Evolutionary conservation across 2,797 vertebrate genomes (phyloP).

Genomic region (Characodon lateralis): DNA sequence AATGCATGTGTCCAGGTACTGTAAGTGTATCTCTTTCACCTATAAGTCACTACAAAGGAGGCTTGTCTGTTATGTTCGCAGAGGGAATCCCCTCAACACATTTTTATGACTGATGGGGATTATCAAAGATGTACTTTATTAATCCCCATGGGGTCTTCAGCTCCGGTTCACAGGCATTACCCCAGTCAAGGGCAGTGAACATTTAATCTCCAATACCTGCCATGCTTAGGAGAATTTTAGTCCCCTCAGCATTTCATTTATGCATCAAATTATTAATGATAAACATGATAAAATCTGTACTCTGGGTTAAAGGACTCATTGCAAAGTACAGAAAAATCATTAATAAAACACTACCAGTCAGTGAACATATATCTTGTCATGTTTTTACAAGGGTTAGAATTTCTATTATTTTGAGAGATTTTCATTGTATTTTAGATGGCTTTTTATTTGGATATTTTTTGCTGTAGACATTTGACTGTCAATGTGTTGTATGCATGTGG

Average conservation of each 20-base stretch:
- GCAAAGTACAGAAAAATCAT: not conserved
- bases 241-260: conserved; percentile 12
- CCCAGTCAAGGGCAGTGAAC: conserved; percentile 26
- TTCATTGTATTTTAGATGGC: not conserved
- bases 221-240: not conserved
- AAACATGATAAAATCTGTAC: not conserved
- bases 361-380: not conserved
- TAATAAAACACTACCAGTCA: not conserved
- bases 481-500: not conserved
- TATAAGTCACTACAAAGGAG: conserved; percentile 5
- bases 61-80: conserved; percentile 22
- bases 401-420: not conserved
- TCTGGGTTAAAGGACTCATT: conserved; percentile 6
- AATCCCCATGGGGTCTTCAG: conserved; percentile 21
- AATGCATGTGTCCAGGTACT: conserved; percentile 1
- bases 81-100: conserved; percentile 34
- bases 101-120: conserved; percentile 27
- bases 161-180: conserved; percentile 11
- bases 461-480: not conserved
- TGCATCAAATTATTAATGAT: not conserved
- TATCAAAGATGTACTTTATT: conserved; percentile 37
- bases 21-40: conserved; percentile 1
- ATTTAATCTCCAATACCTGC: conserved; percentile 14
- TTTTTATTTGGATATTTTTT: not conserved
- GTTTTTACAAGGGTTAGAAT: not conserved